Conservation (phyloP, 1,140 invertebrate genomes). For the Saxidomus purpurata region DNA sequence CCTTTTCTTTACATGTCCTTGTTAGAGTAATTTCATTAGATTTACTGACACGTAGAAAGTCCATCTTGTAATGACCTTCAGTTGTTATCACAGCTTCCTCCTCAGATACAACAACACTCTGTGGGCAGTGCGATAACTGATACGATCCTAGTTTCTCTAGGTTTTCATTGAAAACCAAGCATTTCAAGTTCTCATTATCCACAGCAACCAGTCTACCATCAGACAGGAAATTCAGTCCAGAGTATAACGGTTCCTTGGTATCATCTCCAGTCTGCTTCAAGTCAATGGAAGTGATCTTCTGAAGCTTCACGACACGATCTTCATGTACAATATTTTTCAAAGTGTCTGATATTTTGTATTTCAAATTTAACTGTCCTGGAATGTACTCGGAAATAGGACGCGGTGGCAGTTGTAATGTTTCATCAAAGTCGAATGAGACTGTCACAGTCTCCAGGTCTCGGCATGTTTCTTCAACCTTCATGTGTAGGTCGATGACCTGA, state of each 20-base stretch:
- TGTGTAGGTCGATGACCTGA: too few species aligned
- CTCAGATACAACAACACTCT: constrained; percentile 1
- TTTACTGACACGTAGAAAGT: not conserved
- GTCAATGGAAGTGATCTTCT: not conserved
- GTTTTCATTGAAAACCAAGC: not conserved
- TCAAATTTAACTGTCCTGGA: not conserved
- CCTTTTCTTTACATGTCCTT: not conserved
- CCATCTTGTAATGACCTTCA: not conserved
- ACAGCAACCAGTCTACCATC: constrained; percentile 15
- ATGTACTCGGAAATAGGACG: not conserved
- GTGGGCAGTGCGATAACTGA: not conserved
- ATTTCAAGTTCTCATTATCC: not conserved
- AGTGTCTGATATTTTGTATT: not conserved
- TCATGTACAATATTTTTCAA: too few species aligned
- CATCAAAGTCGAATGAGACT: too few species aligned
- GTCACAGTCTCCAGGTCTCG: too few species aligned
- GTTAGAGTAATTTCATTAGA: not conserved
- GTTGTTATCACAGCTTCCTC: not conserved
- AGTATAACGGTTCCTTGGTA: not conserved
- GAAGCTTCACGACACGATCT: not conserved
- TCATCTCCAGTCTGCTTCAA: not conserved
- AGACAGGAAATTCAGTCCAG: not conserved
- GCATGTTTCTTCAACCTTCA: too few species aligned
- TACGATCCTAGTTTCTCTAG: not conserved
- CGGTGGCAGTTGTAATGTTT: not conserved